Percentiles rank a stretch among this genome's conserved stretches.
phyloP scores from a whole-genome alignment of 2,113 vertebrate genomes.

The Amphilophus citrinellus region DNA sequence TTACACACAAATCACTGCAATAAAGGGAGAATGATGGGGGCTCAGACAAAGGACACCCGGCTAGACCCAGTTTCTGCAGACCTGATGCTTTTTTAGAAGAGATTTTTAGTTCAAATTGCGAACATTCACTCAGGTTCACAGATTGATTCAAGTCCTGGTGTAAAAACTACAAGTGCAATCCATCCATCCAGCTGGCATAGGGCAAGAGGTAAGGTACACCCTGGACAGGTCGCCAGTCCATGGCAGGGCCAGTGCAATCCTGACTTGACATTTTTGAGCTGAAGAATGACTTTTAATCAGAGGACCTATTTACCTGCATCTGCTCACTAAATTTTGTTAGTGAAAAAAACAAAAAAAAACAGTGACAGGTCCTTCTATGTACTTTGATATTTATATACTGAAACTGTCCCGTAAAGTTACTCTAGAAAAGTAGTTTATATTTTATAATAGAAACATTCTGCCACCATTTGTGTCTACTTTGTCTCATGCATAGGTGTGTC shows the following conservation, averaged over 20 bases:
- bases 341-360: background rate
- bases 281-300: background rate
- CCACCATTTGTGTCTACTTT: background rate
- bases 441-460: background rate
- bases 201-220: too few relatives aligned
- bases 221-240: too few relatives aligned
- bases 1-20: slow-evolving; percentile 54
- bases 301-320: background rate
- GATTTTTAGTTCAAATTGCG: background rate
- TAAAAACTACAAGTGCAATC: background rate
- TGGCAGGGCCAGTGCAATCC: too few relatives aligned
- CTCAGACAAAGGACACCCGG: slow-evolving; percentile 14
- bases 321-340: background rate
- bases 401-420: background rate
- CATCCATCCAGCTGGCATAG: background rate
- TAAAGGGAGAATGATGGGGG: background rate
- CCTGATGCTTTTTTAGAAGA: slow-evolving; percentile 5
- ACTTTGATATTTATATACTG: background rate
- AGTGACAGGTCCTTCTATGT: background rate
- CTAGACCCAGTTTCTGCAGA: slow-evolving; percentile 13
- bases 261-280: background rate
- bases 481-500: background rate
- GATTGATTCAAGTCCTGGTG: background rate
- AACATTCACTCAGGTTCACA: background rate
- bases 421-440: background rate